phyloP scores from a whole-genome alignment of 2,797 vertebrate species.

The Hyperoplus immaculatus region DNA sequence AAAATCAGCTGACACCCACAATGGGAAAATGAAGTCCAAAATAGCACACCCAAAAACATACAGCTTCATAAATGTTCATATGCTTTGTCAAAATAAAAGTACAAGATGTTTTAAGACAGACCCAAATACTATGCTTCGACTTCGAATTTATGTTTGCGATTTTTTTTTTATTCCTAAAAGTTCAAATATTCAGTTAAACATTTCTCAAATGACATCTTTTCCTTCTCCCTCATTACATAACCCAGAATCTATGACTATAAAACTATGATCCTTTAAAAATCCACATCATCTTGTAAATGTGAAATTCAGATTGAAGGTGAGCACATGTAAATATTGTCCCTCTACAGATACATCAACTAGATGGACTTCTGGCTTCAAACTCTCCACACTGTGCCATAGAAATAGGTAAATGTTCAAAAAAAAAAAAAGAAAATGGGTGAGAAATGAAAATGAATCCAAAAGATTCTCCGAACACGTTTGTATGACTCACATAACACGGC shows the following conservation, averaged over 20 bases:
- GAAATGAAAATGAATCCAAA: background rate
- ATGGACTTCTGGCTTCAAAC: background rate
- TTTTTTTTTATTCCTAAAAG: too few species aligned
- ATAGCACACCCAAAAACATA: conserved; percentile 26
- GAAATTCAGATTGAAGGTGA: background rate
- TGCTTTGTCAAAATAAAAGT: too few species aligned
- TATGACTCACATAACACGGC: background rate
- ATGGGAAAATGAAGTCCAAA: conserved; percentile 31
- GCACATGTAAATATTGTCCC: background rate
- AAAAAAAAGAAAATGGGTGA: background rate
- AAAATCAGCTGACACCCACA: conserved; percentile 26
- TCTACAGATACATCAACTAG: background rate
- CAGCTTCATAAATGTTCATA: conserved; percentile 2
- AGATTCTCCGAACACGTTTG: conserved; percentile 12
- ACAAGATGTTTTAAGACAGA: too few species aligned
- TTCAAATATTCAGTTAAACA: background rate
- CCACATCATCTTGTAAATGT: background rate
- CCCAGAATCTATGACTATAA: background rate
- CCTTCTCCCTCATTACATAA: background rate
- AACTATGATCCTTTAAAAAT: background rate
- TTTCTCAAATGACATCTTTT: too few species aligned
- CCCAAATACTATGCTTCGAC: too few species aligned
- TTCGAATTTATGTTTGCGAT: too few species aligned
- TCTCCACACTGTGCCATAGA: background rate
- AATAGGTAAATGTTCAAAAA: background rate